Percentiles rank a stretch among this genome's conserved stretches.
phyloP scores from a whole-genome alignment of 1,140 invertebrate species.

The Cyclina sinensis region DNA sequence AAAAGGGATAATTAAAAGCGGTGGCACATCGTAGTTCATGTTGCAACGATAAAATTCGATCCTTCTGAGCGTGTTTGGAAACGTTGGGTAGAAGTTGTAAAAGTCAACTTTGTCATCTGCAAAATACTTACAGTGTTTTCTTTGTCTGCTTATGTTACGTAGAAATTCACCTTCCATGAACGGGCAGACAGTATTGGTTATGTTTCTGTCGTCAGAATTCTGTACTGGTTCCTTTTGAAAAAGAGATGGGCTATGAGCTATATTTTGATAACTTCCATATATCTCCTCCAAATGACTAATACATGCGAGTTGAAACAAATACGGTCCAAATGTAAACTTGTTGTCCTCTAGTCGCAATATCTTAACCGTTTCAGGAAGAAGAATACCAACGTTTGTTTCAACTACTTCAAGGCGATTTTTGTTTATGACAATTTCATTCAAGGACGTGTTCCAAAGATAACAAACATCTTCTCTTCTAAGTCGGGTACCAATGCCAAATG shows the following conservation, averaged over 20 bases:
- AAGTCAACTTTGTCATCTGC: not conserved
- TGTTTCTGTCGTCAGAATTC: no score
- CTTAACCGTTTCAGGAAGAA: constrained; percentile 50
- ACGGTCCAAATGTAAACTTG: constrained; percentile 35
- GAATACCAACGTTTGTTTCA: constrained; percentile 5
- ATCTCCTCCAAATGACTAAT: not conserved
- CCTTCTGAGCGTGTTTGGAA: not conserved
- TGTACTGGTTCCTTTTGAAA: no score
- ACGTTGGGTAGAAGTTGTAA: no score
- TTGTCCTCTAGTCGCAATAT: constrained; percentile 20
- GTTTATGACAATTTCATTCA: not conserved
- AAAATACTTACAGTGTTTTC: not conserved
- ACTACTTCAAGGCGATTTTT: not conserved
- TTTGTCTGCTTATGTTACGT: not conserved
- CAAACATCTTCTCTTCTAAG: constrained; percentile 2
- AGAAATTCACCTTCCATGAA: not conserved
- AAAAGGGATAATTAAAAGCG: not conserved
- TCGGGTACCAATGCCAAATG: not conserved
- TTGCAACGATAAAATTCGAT: not conserved
- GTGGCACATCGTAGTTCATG: not conserved
- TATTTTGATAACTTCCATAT: not conserved
- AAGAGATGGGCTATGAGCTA: not conserved
- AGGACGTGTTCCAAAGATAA: constrained; percentile 60
- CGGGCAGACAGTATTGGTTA: not conserved
- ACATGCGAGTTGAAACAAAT: constrained; percentile 29